Evolutionary conservation across 2,113 vertebrate species (phyloP).

Genomic region (Circaetus gallicus): DNA sequence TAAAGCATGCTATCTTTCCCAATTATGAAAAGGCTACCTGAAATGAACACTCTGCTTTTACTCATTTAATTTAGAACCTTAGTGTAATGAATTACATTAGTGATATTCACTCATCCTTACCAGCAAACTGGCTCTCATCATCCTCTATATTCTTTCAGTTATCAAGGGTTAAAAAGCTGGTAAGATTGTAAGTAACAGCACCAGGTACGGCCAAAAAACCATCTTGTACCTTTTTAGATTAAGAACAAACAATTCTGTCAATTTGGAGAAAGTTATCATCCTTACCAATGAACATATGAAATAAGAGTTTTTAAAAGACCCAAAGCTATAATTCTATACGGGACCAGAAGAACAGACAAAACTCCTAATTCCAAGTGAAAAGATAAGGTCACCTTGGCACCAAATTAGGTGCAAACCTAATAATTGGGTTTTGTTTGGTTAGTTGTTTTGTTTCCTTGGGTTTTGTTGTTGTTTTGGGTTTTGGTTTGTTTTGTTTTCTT

Average conservation of each 20-base stretch:
- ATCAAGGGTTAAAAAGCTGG: background rate
- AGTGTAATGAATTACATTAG: background rate
- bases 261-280: background rate
- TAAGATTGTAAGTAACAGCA: background rate
- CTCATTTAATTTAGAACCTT: background rate
- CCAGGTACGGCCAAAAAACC: background rate
- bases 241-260: background rate
- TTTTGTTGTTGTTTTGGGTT: background rate
- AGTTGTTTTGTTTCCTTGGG: background rate
- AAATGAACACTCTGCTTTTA: background rate
- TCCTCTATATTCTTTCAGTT: background rate
- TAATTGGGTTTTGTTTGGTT: fast-evolving
- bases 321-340: background rate
- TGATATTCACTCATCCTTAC: background rate
- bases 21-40: background rate
- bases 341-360: background rate
- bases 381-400: background rate
- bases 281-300: background rate
- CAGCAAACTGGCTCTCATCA: background rate
- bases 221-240: background rate
- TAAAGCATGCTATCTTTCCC: background rate
- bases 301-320: background rate
- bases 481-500: background rate
- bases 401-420: background rate
- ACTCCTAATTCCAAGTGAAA: background rate